phyloP scores from a whole-genome alignment of 2,888 invertebrate species.

The Synanthedon tipuliformis region DNA sequence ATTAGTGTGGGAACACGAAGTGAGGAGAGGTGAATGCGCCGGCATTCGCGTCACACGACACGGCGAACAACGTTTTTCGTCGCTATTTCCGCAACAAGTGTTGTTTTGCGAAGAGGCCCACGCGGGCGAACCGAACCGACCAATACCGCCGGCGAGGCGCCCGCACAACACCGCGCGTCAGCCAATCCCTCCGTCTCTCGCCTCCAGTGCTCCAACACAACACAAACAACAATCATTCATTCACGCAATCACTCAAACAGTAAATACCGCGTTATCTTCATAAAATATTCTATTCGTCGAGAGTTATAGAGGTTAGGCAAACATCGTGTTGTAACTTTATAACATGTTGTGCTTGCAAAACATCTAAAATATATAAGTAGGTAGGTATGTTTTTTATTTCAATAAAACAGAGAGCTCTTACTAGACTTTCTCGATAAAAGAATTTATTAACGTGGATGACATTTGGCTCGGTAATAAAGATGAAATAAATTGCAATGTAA shows the following conservation, averaged over 20 bases:
- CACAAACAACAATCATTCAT: neutral
- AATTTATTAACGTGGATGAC: too few relatives aligned
- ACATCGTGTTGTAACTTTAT: too few relatives aligned
- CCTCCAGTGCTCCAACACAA: slow-evolving; percentile 1
- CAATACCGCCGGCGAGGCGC: slow-evolving; percentile 12
- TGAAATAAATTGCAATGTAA: too few relatives aligned
- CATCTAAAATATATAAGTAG: too few relatives aligned
- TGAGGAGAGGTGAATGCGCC: slow-evolving; percentile 36
- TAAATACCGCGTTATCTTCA: neutral
- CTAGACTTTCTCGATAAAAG: too few relatives aligned
- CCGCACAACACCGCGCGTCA: slow-evolving; percentile 4
- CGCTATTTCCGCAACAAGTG: slow-evolving; percentile 67
- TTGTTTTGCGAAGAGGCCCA: slow-evolving; percentile 62
- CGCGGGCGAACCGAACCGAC: slow-evolving; percentile 31
- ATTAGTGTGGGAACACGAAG: slow-evolving; percentile 17
- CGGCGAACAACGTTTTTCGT: slow-evolving; percentile 46
- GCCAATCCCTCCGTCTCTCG: neutral
- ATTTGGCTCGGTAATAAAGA: too few relatives aligned
- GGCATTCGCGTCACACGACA: slow-evolving; percentile 21
- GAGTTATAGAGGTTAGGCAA: too few relatives aligned
- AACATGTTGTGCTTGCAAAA: too few relatives aligned
- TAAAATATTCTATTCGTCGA: too few relatives aligned
- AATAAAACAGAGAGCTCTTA: too few relatives aligned
- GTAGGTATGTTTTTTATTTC: too few relatives aligned
- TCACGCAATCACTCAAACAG: neutral